Base-by-base conservation (phyloP, 2,113 vertebrate genomes). In the Triplophysa dalaica region DNA sequence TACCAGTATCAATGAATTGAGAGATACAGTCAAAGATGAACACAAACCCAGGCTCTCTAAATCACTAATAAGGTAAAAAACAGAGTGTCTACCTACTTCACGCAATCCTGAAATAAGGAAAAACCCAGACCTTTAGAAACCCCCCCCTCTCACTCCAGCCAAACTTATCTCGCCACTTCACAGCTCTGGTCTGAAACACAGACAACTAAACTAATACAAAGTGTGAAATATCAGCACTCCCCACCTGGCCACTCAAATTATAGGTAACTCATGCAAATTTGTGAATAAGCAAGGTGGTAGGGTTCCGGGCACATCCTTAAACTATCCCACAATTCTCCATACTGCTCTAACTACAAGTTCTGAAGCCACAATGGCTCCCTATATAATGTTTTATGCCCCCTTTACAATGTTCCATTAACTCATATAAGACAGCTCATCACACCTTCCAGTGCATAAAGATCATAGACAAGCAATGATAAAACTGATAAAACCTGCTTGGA, bases 321-420 rank as follows among this genome's bases (percentile, higher is more conserved):
- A 66, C 52, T 26, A 12, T 41, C 33, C 50, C 64, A 62, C 24
- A 29, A 11, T 29, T 54, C n/a, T 9, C 12, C 3, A 16, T 33
- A 60, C 24, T 52, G 29, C 70, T 78, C 33, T 4, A 63, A 61
- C 21, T 67, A 41, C 52, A 63, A 64, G 41, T 56, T 79, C 75
- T 75, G 64, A n/a, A 58, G 45, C 14, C 33, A 58, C 65, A 81
- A 77, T 70, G 48, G 66, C 61, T 74, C n/a, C n/a, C 56, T 43
- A 11, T 50, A 24, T 29, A 45, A 38, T 62, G 58, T 50, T 70
- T 63, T 79, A 24, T 21, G 29, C 17, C 68, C 58, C 52, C 21
- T 43, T 70, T 48, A 45, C 45, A 69, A 63, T 1, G 19, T 63
- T 67, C 50, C 66, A 58, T 76, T 77, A 45, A 29, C 60, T 70